These are phyloP conservation scores for Myrmecobius fasciatus DNA, from an alignment of 2,113 vertebrate species.

Conservation along the genomic window DNA sequence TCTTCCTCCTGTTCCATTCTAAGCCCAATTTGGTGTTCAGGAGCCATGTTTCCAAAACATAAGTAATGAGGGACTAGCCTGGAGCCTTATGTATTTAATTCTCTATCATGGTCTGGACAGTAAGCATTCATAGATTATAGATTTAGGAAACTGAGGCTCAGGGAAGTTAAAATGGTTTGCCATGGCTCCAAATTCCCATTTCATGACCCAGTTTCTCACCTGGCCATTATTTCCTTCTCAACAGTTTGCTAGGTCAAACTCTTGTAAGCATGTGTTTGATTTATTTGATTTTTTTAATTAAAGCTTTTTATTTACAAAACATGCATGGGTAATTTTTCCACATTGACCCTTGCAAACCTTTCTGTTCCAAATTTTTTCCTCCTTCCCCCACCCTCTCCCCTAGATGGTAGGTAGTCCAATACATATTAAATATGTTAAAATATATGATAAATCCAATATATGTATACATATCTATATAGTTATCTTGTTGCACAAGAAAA, in stretches of 20 bases:
- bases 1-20: neutral
- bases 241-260: neutral
- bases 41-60: neutral
- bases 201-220: neutral
- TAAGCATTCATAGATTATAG: neutral
- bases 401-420: too few relatives aligned
- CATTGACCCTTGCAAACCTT: too few relatives aligned
- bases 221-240: neutral
- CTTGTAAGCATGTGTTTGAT: too few relatives aligned
- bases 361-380: too few relatives aligned
- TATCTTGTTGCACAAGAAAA: too few relatives aligned
- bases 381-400: too few relatives aligned
- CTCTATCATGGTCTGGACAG: neutral
- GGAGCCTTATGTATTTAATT: neutral
- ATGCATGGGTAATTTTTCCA: too few relatives aligned
- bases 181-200: neutral
- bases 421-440: too few relatives aligned
- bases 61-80: neutral
- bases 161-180: neutral
- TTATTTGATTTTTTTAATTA: too few relatives aligned
- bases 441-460: too few relatives aligned
- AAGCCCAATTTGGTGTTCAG: neutral
- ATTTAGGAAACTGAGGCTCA: neutral
- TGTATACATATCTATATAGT: too few relatives aligned
- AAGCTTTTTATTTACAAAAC: too few relatives aligned